Percentiles rank a stretch among this genome's conserved stretches.
Conservation (phyloP, 2,888 invertebrate genomes). For the Terebella lapidaria region DNA sequence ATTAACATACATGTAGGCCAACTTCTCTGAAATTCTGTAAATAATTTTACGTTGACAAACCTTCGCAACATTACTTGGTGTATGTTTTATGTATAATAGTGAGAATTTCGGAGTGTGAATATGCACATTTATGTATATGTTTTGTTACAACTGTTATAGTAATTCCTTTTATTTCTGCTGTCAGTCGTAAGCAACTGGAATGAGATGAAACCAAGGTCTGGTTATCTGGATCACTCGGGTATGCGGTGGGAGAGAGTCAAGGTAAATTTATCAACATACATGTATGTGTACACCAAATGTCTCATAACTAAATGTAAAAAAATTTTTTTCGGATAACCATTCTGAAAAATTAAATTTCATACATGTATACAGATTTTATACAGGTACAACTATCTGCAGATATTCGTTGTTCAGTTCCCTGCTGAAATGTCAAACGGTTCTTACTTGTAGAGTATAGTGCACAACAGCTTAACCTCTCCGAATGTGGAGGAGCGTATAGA, state of each 20-base stretch:
- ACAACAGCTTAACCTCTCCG: slow-evolving; percentile 36
- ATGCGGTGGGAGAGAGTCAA: slow-evolving; percentile 51
- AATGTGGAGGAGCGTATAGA: slow-evolving; percentile 41
- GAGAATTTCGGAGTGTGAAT: no score
- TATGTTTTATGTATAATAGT: no score
- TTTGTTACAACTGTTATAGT: no score
- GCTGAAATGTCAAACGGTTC: not conserved
- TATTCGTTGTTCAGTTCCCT: not conserved
- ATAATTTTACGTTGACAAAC: no score
- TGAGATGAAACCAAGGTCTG: slow-evolving; percentile 26
- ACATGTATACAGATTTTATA: no score
- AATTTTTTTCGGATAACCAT: no score
- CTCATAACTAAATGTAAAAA: not conserved
- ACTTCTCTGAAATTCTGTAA: no score
- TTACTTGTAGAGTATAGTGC: slow-evolving; percentile 39
- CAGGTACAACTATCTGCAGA: no score
- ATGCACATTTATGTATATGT: no score
- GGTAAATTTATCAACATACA: slow-evolving; percentile 26
- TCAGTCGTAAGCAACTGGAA: slow-evolving; percentile 24
- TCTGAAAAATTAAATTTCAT: no score
- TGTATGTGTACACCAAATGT: not conserved
- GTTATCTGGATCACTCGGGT: slow-evolving; percentile 41
- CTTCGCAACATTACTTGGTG: no score
- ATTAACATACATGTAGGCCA: no score
- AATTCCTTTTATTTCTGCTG: not conserved